Percentiles rank a stretch among this genome's conserved stretches.
Conservation (phyloP, 2,888 invertebrate genomes). For the Netelia melanura region DNA sequence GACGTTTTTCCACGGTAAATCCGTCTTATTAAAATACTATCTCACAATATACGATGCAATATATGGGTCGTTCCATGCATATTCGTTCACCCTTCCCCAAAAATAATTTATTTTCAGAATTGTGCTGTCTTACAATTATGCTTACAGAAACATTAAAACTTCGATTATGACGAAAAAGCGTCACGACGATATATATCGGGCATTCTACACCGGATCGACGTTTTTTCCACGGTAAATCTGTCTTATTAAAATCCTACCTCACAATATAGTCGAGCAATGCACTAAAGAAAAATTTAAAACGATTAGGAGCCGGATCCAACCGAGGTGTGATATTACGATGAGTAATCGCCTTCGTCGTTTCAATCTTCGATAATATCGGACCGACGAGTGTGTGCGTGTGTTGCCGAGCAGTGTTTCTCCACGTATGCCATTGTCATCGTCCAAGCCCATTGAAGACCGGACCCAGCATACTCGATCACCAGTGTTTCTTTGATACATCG, state of each 20-base stretch:
- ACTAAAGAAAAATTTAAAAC: neutral
- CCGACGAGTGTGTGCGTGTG: neutral
- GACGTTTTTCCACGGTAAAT: neutral
- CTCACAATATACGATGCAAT: neutral
- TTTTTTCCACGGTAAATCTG: too few relatives aligned
- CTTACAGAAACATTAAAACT: neutral
- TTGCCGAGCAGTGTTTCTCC: neutral
- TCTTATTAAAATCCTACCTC: neutral
- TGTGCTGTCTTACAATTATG: neutral
- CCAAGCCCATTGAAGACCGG: neutral
- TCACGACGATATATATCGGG: neutral
- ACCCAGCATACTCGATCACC: neutral
- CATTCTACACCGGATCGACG: neutral
- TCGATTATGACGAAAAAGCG: neutral
- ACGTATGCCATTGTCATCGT: neutral
- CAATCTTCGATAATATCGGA: neutral
- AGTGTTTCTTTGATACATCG: neutral
- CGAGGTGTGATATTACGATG: neutral
- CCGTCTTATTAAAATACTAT: too few relatives aligned
- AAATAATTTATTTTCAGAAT: neutral
- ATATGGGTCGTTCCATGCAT: neutral
- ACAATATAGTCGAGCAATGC: neutral
- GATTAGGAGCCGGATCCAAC: slow-evolving; percentile 2
- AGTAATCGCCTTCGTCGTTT: neutral
- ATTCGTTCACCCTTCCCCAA: neutral